Base-by-base conservation (phyloP, 2,113 vertebrate species). In the Ochotona curzoniae region DNA sequence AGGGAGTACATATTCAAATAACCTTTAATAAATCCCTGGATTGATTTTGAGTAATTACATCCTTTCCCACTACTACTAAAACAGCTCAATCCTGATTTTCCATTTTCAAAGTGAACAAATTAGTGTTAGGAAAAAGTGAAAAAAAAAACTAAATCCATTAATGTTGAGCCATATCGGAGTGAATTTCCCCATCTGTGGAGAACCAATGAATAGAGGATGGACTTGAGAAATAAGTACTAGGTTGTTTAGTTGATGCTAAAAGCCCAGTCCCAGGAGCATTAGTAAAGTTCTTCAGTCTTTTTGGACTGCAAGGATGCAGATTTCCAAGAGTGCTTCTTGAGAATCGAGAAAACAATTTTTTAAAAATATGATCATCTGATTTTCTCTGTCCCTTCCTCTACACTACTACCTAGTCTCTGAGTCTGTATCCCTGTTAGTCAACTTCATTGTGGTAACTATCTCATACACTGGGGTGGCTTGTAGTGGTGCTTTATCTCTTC, bases 1-100 rank as follows among this genome's bases (percentile, higher is more conserved):
- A 83, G 15, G 47, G 25, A 54, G 17, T 90, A 90, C 83, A 94
- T 94, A 93, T 89, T 92, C 74, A 89, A 93, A 89, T 94, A n/a
- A 80, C 67, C 49, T 95, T 60, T 74, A 93, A 67, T 79, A 80
- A 87, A 85, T 83, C 70, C 38, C 49, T 75, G 28, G 54, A 89
- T 51, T 28, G 61, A 83, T 85, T 30, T 76, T 83, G 74, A 61
- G 32, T 83, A 76, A 90, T 32, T 70, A 5, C 47, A 80, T 69
- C 21, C 20, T 70, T 91, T 64, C n/a, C 28, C 32, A 83, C 49
- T 60, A 13, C 28, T 82, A 64, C 38, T 85, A 26, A 89, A 91
- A 89, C 8, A 96, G 30, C 15, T 90, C 23, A 64, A 20, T 23
- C 74, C 25, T 64, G 18, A 54, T 95, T 82, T 92, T 78, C 66